Evolutionary conservation across 2,113 vertebrate species (phyloP).

Genomic region (Anarrhichthys ocellatus): DNA sequence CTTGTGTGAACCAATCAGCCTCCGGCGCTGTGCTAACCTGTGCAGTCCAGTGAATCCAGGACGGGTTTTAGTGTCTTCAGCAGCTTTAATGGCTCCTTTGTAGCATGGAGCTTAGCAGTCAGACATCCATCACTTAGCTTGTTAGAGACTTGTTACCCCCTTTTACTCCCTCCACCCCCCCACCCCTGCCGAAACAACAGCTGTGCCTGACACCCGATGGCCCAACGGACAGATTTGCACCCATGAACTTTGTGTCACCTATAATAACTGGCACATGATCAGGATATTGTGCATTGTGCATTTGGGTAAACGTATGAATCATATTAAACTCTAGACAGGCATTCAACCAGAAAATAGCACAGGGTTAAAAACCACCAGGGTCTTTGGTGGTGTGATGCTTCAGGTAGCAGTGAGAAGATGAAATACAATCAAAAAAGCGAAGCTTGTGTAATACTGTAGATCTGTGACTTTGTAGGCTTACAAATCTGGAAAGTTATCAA

Average conservation of each 20-base stretch:
- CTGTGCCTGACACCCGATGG: slow-evolving; percentile 33
- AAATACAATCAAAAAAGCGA: background rate
- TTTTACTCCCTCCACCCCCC: background rate
- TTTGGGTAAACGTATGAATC: background rate
- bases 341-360: background rate
- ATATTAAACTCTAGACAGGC: background rate
- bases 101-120: slow-evolving; percentile 62
- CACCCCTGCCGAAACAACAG: slow-evolving; percentile 27
- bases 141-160: slow-evolving; percentile 32
- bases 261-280: slow-evolving; percentile 4
- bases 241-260: slow-evolving; percentile 28
- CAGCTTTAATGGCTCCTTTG: slow-evolving; percentile 68
- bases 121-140: slow-evolving; percentile 53
- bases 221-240: slow-evolving; percentile 2
- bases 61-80: slow-evolving; percentile 72
- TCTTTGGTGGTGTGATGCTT: background rate
- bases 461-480: no score
- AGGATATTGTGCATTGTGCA: background rate
- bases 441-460: background rate
- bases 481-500: background rate
- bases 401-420: background rate
- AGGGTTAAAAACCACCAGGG: background rate
- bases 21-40: background rate
- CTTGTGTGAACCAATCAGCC: slow-evolving; percentile 1
- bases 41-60: slow-evolving; percentile 55